phyloP scores from a whole-genome alignment of 2,888 invertebrate genomes.

The Drosophila lacicola region DNA sequence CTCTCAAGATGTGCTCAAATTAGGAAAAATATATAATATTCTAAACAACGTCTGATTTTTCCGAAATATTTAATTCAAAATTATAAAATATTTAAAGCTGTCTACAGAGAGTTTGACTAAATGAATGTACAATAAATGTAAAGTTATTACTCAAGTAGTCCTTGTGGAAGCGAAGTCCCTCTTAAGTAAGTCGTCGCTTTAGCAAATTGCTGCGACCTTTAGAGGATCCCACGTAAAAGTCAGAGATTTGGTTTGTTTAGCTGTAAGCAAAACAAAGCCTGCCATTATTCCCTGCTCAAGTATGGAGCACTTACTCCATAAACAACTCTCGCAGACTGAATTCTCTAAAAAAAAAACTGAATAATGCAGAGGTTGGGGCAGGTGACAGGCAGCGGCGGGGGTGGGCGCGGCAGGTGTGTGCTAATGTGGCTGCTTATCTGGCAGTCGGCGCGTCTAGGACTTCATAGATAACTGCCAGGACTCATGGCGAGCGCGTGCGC shows the following conservation, averaged over 20 bases:
- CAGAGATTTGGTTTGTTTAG: slow-evolving; percentile 10
- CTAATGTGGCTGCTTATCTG: slow-evolving; percentile 58
- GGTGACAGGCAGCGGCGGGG: not conserved
- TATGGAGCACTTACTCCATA: slow-evolving; percentile 14
- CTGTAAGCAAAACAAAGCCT: slow-evolving; percentile 8
- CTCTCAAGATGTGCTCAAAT: too few relatives aligned
- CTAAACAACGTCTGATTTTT: too few relatives aligned
- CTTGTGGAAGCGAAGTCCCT: too few relatives aligned
- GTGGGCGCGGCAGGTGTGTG: slow-evolving; percentile 28
- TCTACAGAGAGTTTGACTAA: too few relatives aligned
- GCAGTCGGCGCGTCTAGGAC: slow-evolving; percentile 54
- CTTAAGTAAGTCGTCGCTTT: not conserved
- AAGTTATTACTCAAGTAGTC: too few relatives aligned
- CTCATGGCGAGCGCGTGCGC: slow-evolving; percentile 64
- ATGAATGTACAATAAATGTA: too few relatives aligned
- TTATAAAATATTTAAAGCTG: too few relatives aligned
- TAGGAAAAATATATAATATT: too few relatives aligned
- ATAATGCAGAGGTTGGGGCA: not conserved
- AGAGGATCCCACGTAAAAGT: not conserved
- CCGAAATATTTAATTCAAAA: too few relatives aligned
- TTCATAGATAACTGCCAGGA: slow-evolving; percentile 69
- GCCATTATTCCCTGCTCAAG: slow-evolving; percentile 10
- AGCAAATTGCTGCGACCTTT: slow-evolving; percentile 1
- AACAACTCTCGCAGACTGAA: slow-evolving; percentile 32
- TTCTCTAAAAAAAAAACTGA: slow-evolving; percentile 12